A percentile compares a stretch with the other conserved stretches of the same genome.
Conservation (phyloP, 2,888 invertebrate species). For the Drosophila borealis region DNA sequence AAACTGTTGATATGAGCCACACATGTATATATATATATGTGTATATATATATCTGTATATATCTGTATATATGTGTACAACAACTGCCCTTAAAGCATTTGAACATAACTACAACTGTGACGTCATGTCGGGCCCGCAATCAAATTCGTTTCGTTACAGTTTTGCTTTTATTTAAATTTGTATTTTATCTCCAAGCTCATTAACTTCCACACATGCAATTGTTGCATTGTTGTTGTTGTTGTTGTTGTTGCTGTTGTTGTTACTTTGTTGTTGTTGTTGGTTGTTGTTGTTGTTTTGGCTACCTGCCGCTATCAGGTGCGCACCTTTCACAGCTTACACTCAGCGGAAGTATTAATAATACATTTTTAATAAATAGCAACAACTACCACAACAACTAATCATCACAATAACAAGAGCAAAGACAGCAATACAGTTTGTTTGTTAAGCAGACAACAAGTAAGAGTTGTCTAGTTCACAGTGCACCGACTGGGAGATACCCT, state of each 20-base stretch:
- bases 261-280: constrained; percentile 12
- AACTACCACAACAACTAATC: constrained; percentile 13
- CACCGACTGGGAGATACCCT: neutral
- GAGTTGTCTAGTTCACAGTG: neutral
- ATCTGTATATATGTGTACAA: no score
- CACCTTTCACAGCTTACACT: constrained; percentile 41
- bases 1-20: constrained; percentile 3
- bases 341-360: constrained; percentile 72
- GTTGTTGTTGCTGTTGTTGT: constrained; percentile 15
- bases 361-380: constrained; percentile 60
- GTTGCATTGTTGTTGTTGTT: constrained; percentile 20
- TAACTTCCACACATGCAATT: constrained; percentile 65
- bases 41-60: neutral
- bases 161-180: constrained; percentile 36
- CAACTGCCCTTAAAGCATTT: no score
- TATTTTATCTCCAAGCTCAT: constrained; percentile 56
- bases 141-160: constrained; percentile 63
- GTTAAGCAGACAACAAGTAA: constrained; percentile 9
- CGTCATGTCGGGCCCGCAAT: constrained; percentile 56
- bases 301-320: constrained; percentile 44
- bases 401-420: constrained; percentile 31
- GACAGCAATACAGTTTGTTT: constrained; percentile 44
- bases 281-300: constrained; percentile 14
- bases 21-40: neutral
- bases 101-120: constrained; percentile 36